Base-by-base conservation (phyloP, 1,140 invertebrate genomes). In the Drosophila nasuta region DNA sequence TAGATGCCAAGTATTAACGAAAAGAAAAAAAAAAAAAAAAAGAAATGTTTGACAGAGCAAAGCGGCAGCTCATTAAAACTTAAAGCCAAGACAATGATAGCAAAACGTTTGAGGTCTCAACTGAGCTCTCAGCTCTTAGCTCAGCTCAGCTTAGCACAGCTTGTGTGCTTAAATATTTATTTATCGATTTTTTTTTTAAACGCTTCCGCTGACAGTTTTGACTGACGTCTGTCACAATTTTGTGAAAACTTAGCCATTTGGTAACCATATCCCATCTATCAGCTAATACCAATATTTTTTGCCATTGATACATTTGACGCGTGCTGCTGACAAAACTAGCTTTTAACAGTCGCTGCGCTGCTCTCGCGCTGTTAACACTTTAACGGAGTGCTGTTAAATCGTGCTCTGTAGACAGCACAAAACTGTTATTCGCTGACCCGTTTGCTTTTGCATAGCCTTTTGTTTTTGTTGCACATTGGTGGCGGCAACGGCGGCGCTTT, bases 121-220 rank as follows among this genome's bases (percentile, higher is more conserved):
- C 41, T 33, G 17, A 25, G 45, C 45, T 45, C 30, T 33, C 33
- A 7, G 33, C 33, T 33, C 33, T 33, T 8, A 33, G 33, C 33
- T 33, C 33, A 33, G 33, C 33, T 33, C 33, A 8, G 33, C 33
- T 33, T 5, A 33, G 35, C 35, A 10, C 7, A 38, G 35, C 7
- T 10, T 8, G 7, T 38, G 35, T 13, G 66, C 35, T 52, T 76
- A 67, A 72, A 77, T 81, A 85, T 85, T 71, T 81, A 86, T 69
- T 74, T 82, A 87, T 87, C 79, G 83, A 87, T n/a, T 15, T 88
- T 87, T 88, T 52, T 82, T 52, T 82, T 80, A 82, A 87, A 80
- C 49, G 76, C 63, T 86, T 64, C 65, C 70, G 77, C 66, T 79
- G 65, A 79, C 59, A 80, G 62, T 71, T 82, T 80, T 82, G 83